Base-by-base conservation (phyloP, 2,113 vertebrate species). In the Pterocles burchelli region DNA sequence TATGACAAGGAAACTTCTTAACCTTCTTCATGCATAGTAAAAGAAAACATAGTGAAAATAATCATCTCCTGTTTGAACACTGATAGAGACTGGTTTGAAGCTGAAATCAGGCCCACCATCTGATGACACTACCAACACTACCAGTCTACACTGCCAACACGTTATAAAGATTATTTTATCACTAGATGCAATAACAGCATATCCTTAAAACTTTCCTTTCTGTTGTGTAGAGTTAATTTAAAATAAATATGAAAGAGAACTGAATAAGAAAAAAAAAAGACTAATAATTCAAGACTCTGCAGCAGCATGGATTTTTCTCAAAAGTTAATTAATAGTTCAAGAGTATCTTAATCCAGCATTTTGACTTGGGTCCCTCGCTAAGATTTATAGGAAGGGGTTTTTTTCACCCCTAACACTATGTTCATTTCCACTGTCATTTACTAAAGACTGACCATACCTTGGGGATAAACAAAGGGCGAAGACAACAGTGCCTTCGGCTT, bases 401-500 rank as follows among this genome's bases (percentile, higher is more conserved):
- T 52, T 28, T 5, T 49, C 41, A 58, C n/a, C 62, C 13, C 41
- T 58, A 62, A 43, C 33, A 19, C 1, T 3, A 33, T 11, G 25
- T 79, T 82, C 6, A 45, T 85, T 92, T 76, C 70, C 45, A 76
- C 22, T 58, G n/a, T 17, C 28, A 33, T 55, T 90, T 68, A 33
- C 65, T 48, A 9, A 78, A 52, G 45, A 25, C 20, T 43, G 48
- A 58, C 31, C 46, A n/a, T 16, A 58, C 17, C 28, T 58, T 10
- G 16, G 31, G 34, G 21, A 57, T 51, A 85, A 89, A 94, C 36
- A 90, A 65, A 75, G 28, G 62, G 20, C 3, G 0, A 82, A 85
- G 85, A 59, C 0, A 0, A 33, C 0, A 11, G 17, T 15, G 36
- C 18, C 79, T 78, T 83, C 2, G 4, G 45, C 45, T 84, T 75